Conservation (phyloP, 1,140 invertebrate genomes). For the Drosophila equinoxialis region DNA sequence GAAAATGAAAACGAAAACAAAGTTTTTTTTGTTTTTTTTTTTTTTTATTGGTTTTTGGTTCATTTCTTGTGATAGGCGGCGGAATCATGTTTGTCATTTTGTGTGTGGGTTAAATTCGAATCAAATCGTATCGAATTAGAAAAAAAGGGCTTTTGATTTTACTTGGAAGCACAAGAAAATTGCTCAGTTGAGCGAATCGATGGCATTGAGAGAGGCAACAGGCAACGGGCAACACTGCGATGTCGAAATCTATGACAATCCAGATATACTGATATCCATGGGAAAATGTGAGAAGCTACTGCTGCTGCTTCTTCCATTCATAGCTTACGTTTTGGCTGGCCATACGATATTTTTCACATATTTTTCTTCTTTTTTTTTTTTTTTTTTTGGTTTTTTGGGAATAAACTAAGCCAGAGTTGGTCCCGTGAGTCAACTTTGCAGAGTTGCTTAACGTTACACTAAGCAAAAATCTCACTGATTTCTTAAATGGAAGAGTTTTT, state of each 20-base stretch:
- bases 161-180: conserved; percentile 64
- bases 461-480: too few species aligned
- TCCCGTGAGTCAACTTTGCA: conserved; percentile 31
- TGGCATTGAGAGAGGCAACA: conserved; percentile 52
- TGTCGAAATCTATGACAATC: conserved; percentile 71
- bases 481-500: too few species aligned
- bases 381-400: conserved; percentile 3
- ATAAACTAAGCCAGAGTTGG: neutral
- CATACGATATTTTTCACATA: conserved; percentile 37
- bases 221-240: conserved; percentile 6
- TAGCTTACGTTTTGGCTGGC: neutral
- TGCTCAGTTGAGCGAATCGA: conserved; percentile 69
- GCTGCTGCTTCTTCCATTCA: conserved; percentile 6
- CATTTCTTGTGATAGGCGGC: conserved; percentile 42
- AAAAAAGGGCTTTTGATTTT: conserved; percentile 40
- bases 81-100: conserved; percentile 71
- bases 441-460: neutral
- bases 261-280: conserved; percentile 75
- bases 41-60: neutral
- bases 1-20: conserved; percentile 75
- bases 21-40: neutral
- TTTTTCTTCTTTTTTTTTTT: conserved; percentile 15
- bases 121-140: conserved; percentile 1
- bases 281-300: conserved; percentile 47
- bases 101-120: conserved; percentile 6